These are phyloP conservation scores for Paramuricea clavata DNA, from an alignment of 92 coral and sea anemone species.

Conservation along the genomic window DNA sequence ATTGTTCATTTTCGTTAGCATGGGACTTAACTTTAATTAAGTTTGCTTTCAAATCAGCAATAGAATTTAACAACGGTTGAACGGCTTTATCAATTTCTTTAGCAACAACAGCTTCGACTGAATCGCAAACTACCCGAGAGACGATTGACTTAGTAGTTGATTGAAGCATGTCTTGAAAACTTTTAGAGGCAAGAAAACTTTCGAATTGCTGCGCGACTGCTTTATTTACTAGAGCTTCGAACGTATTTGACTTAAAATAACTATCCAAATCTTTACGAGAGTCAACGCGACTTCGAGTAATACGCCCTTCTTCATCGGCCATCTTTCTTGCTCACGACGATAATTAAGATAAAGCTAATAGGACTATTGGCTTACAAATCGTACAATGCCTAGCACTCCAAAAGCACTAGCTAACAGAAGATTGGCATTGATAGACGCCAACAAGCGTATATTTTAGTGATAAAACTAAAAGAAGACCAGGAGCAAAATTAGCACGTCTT, in stretches of 20 bases:
- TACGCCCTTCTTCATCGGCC: constrained; percentile 8
- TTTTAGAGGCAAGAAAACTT: background rate
- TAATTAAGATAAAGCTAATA: background rate
- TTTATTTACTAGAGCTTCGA: background rate
- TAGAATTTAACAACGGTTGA: background rate
- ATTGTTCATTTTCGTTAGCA: no score
- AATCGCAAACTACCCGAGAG: background rate
- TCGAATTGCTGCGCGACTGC: constrained; percentile 9
- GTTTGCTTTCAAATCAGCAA: background rate
- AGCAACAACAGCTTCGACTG: constrained; percentile 10
- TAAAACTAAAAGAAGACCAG: no score
- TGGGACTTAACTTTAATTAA: background rate
- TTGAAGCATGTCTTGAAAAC: constrained; percentile 2
- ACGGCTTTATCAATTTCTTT: constrained; percentile 19
- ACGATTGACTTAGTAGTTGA: constrained; percentile 8
- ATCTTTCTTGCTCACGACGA: background rate
- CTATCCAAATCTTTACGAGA: constrained; percentile 1
- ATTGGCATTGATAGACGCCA: background rate
- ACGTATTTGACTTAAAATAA: constrained; percentile 8
- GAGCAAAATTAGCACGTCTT: no score
- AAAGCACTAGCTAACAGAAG: background rate
- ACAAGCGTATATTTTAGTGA: background rate
- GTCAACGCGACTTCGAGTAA: constrained; percentile 14
- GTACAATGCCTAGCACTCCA: background rate
- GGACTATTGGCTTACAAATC: background rate